Evolutionary conservation across 2,797 vertebrate genomes (phyloP).

Genomic region (Loris lydekkerianus): DNA sequence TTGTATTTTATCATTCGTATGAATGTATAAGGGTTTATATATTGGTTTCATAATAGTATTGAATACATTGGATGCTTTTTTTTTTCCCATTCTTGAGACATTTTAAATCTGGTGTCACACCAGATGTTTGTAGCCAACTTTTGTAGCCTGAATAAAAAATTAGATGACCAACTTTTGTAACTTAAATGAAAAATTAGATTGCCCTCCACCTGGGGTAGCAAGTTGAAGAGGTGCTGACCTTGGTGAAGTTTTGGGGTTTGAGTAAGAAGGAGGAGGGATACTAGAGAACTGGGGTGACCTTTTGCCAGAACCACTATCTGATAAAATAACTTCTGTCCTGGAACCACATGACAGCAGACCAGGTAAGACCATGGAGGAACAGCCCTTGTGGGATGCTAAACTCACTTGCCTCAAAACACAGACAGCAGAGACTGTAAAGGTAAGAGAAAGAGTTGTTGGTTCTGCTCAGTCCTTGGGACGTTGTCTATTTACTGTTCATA

Average conservation of each 20-base stretch:
- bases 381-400: background rate
- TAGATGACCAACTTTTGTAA: slow-evolving; percentile 62
- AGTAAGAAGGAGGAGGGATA: background rate
- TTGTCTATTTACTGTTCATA: background rate
- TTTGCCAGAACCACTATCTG: background rate
- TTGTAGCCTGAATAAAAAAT: slow-evolving; percentile 60
- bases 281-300: too few species aligned
- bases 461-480: background rate
- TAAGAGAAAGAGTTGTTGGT: slow-evolving; percentile 14
- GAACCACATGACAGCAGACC: background rate
- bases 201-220: background rate
- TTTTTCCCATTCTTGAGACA: too few species aligned
- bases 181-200: slow-evolving; percentile 60
- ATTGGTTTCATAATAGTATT: too few species aligned
- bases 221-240: slow-evolving; percentile 42
- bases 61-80: too few species aligned
- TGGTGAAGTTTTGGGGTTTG: slow-evolving; percentile 6
- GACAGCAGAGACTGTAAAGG: background rate
- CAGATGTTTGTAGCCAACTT: slow-evolving; percentile 7
- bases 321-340: background rate
- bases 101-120: slow-evolving; percentile 67
- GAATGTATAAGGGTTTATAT: too few species aligned
- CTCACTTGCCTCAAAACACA: background rate
- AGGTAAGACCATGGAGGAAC: background rate
- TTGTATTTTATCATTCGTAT: too few species aligned